Percentiles rank a stretch among this genome's conserved stretches.
Evolutionary conservation across 2,888 invertebrate species (phyloP).

Genomic region (Eulithis prunata): DNA sequence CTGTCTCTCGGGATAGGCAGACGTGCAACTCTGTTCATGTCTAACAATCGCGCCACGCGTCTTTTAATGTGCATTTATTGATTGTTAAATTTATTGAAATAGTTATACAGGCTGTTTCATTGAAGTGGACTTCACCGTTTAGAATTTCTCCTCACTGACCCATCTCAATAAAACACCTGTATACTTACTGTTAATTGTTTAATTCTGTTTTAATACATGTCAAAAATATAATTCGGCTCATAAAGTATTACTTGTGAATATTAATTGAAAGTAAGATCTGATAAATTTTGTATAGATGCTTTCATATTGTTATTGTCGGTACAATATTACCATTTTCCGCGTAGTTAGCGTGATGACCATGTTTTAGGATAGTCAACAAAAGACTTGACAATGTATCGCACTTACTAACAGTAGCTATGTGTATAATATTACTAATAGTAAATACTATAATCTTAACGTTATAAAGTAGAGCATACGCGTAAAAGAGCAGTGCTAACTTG

Average conservation of each 20-base stretch:
- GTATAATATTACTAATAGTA: slow-evolving; percentile 54
- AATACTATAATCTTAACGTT: slow-evolving; percentile 59
- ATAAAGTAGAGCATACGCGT: slow-evolving; percentile 56
- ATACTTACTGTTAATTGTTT: slow-evolving; percentile 73
- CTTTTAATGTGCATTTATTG: slow-evolving; percentile 78
- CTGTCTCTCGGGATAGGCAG: slow-evolving; percentile 21
- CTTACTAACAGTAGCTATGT: slow-evolving; percentile 64
- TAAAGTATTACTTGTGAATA: slow-evolving; percentile 34
- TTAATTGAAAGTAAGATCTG: slow-evolving; percentile 40
- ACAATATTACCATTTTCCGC: slow-evolving; percentile 36
- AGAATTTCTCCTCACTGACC: no score
- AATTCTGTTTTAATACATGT: slow-evolving; percentile 65
- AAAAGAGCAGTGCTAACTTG: slow-evolving; percentile 54
- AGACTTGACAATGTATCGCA: slow-evolving; percentile 64
- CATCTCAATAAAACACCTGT: no score
- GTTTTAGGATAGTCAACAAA: slow-evolving; percentile 63
- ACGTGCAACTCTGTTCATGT: slow-evolving; percentile 8
- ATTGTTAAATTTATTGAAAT: slow-evolving; percentile 75
- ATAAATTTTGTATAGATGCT: slow-evolving; percentile 32
- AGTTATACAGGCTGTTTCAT: slow-evolving; percentile 48
- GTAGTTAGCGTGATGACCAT: slow-evolving; percentile 49
- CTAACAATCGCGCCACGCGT: slow-evolving; percentile 15
- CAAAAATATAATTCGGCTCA: slow-evolving; percentile 50
- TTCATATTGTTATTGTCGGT: slow-evolving; percentile 38
- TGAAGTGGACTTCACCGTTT: no score